Percentiles rank a stretch among this genome's conserved stretches.
Evolutionary conservation across 2,797 vertebrate genomes (phyloP).

Genomic region (Zenarchopterus dispar): DNA sequence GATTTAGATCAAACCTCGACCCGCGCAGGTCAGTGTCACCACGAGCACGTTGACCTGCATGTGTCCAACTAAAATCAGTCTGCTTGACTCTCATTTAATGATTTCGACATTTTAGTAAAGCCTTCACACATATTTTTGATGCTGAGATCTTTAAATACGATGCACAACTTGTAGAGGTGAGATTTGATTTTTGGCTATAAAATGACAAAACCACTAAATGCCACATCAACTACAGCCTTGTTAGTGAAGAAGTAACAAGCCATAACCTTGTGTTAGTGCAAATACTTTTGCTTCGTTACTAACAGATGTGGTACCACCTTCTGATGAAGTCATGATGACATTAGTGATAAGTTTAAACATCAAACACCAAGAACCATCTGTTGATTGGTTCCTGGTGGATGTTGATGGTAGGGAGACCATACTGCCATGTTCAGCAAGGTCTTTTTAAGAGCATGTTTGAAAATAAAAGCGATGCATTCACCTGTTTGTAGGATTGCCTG

Average conservation of each 20-base stretch:
- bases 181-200: neutral
- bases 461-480: too few relatives aligned
- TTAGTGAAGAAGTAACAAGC: neutral
- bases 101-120: neutral
- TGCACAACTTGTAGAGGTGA: neutral
- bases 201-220: too few relatives aligned
- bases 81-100: neutral
- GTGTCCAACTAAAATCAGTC: neutral
- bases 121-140: neutral
- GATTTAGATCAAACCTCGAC: slow-evolving; percentile 9
- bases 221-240: neutral
- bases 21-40: slow-evolving; percentile 52
- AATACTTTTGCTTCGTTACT: slow-evolving; percentile 50
- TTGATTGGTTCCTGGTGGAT: slow-evolving; percentile 60
- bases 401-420: slow-evolving; percentile 48
- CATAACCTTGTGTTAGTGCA: slow-evolving; percentile 42
- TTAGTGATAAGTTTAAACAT: slow-evolving; percentile 51
- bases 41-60: slow-evolving; percentile 26
- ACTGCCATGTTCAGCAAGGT: slow-evolving; percentile 48
- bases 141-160: neutral
- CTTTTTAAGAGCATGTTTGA: slow-evolving; percentile 39
- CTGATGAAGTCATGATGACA: slow-evolving; percentile 61
- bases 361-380: slow-evolving; percentile 29
- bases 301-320: slow-evolving; percentile 56
- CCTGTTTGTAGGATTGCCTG: slow-evolving; percentile 10